Percentiles rank a stretch among this genome's conserved stretches.
phyloP scores from a whole-genome alignment of 1,140 invertebrate genomes.

The Euwallacea fornicatus region DNA sequence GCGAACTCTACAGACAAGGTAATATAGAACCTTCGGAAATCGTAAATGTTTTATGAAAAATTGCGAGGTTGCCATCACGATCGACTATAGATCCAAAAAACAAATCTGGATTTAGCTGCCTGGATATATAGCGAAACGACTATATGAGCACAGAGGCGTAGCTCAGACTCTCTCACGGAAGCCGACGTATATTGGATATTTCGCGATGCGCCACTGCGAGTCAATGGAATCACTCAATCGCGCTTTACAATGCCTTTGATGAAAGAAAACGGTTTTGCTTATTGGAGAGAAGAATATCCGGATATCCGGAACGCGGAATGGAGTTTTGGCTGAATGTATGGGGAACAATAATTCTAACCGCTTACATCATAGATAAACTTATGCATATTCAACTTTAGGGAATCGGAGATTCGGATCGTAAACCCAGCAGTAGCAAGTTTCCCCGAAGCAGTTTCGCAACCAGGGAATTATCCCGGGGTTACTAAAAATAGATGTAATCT shows the following conservation, averaged over 20 bases:
- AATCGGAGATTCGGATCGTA: neutral
- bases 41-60: too few species aligned
- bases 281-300: neutral
- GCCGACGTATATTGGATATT: neutral
- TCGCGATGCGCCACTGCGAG: neutral
- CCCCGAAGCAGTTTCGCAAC: neutral
- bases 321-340: neutral
- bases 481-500: neutral
- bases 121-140: neutral
- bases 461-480: neutral
- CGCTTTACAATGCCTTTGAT: neutral
- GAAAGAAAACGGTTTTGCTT: conserved; percentile 1
- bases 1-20: too few species aligned
- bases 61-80: too few species aligned
- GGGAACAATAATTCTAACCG: neutral
- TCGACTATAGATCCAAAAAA: neutral
- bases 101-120: neutral
- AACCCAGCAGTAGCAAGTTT: neutral
- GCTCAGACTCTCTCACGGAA: neutral
- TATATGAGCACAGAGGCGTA: neutral
- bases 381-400: conserved; percentile 2
- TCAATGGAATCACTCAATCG: neutral
- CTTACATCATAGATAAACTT: neutral
- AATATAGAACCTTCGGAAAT: too few species aligned
- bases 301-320: neutral